These are phyloP conservation scores for Synanthedon formicaeformis DNA, from an alignment of 2,888 invertebrate species.

Conservation along the genomic window DNA sequence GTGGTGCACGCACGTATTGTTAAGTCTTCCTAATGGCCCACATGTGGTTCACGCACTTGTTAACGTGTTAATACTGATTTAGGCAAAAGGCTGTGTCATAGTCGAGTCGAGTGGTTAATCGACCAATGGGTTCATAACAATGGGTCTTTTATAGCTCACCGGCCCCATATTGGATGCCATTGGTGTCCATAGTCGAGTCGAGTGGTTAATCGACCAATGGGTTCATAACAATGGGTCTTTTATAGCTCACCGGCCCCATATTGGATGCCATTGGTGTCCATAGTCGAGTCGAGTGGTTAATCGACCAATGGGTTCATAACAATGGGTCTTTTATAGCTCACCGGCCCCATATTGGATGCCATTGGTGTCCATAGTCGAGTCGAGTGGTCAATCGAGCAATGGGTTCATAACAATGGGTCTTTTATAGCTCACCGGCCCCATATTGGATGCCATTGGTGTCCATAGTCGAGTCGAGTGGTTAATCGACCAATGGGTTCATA, in stretches of 20 bases:
- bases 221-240: background rate
- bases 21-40: too few species aligned
- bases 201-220: background rate
- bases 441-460: slow-evolving; percentile 48
- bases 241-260: slow-evolving; percentile 51
- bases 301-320: background rate
- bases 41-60: background rate
- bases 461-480: slow-evolving; percentile 9
- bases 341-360: slow-evolving; percentile 58
- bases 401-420: background rate
- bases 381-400: background rate
- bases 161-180: slow-evolving; percentile 54
- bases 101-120: background rate
- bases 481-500: background rate
- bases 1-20: background rate
- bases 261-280: slow-evolving; percentile 32
- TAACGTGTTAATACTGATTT: background rate
- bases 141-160: slow-evolving; percentile 27
- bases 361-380: slow-evolving; percentile 12
- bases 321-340: slow-evolving; percentile 15
- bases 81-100: background rate
- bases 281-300: background rate
- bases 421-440: slow-evolving; percentile 46
- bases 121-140: background rate
- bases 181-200: slow-evolving; percentile 7